phyloP scores from a whole-genome alignment of 2,797 vertebrate species.

The Crenichthys baileyi region DNA sequence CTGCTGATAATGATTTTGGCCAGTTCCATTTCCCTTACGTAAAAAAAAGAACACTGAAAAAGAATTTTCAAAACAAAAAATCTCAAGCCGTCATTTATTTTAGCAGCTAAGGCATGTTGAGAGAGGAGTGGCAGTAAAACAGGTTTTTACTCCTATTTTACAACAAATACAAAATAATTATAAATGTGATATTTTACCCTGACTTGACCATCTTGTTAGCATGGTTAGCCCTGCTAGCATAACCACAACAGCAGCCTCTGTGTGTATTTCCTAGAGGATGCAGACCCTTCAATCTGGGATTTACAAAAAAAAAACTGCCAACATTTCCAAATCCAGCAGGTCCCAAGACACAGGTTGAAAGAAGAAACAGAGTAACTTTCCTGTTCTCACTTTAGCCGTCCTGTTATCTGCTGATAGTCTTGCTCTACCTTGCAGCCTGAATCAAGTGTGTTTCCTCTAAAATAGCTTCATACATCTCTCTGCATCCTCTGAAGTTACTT shows the following conservation, averaged over 20 bases:
- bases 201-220: too few relatives aligned
- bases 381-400: not conserved
- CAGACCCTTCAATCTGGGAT: not conserved
- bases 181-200: too few relatives aligned
- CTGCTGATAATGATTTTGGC: too few relatives aligned
- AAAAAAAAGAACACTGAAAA: too few relatives aligned
- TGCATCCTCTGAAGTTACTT: not conserved
- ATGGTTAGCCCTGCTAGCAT: not conserved
- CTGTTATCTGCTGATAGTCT: not conserved
- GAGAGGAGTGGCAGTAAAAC: too few relatives aligned
- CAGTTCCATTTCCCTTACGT: too few relatives aligned
- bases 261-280: not conserved
- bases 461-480: not conserved
- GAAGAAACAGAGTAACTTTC: not conserved
- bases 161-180: too few relatives aligned
- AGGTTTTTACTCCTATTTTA: too few relatives aligned
- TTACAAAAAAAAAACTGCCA: not conserved
- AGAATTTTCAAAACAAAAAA: too few relatives aligned
- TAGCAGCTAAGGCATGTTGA: too few relatives aligned
- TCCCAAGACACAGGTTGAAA: too few relatives aligned
- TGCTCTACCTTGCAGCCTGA: not conserved
- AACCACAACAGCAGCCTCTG: not conserved
- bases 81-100: too few relatives aligned
- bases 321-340: not conserved
- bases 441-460: not conserved